phyloP scores from a whole-genome alignment of 2,888 invertebrate genomes.

The Linyphia triangularis region DNA sequence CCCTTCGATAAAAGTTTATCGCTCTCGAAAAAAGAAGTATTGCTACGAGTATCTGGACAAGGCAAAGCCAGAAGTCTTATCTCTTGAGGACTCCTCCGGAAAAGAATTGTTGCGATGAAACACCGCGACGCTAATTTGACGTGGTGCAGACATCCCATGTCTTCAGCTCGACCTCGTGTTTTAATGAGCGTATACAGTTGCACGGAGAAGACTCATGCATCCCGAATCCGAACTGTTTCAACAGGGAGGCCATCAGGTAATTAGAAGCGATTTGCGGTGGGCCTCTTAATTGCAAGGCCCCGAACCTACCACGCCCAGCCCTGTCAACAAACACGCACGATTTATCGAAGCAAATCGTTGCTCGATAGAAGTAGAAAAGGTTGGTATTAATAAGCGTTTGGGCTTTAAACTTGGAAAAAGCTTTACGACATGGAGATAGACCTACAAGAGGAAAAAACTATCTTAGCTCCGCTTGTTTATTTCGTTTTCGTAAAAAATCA shows the following conservation, averaged over 20 bases:
- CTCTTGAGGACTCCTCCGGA: constrained; percentile 12
- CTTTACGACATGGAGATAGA: constrained; percentile 49
- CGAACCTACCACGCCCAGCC: constrained; percentile 35
- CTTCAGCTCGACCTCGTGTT: constrained; percentile 56
- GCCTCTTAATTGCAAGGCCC: constrained; percentile 66
- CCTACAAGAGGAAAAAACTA: constrained; percentile 1
- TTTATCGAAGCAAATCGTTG: constrained; percentile 62
- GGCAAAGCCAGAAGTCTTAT: constrained; percentile 49
- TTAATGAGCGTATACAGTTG: constrained; percentile 67
- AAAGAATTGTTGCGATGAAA: constrained; percentile 64
- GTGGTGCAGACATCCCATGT: constrained; percentile 58
- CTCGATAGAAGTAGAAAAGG: constrained; percentile 3
- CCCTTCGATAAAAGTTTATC: constrained; percentile 64
- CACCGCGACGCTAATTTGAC: constrained; percentile 71
- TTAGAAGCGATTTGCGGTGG: constrained; percentile 71
- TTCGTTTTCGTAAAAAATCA: constrained; percentile 54
- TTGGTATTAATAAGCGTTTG: constrained; percentile 44
- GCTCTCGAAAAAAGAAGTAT: constrained; percentile 32
- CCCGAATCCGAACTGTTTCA: constrained; percentile 24
- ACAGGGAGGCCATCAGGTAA: constrained; percentile 59
- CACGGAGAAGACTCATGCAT: constrained; percentile 2
- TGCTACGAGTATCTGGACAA: constrained; percentile 28
- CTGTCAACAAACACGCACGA: constrained; percentile 65
- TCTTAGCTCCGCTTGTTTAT: constrained; percentile 56
- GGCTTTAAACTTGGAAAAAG: constrained; percentile 55